These are phyloP conservation scores for Cardiocondyla obscurior DNA, from an alignment of 1,140 invertebrate genomes.

Conservation along the genomic window DNA sequence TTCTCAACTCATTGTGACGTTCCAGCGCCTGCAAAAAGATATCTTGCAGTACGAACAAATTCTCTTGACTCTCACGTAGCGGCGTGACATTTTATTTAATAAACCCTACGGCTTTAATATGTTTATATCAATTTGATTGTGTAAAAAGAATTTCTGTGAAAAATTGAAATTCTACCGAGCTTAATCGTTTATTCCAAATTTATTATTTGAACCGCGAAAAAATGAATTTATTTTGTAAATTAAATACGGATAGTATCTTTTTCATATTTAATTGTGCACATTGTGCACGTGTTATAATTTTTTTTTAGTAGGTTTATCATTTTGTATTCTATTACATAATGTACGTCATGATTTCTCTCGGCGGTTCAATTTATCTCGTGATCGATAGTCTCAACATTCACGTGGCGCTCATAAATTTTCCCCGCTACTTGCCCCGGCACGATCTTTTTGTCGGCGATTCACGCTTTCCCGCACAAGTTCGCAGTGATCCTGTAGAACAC, in stretches of 20 bases:
- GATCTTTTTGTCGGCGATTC: slow-evolving; percentile 13
- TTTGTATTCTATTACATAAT: not conserved
- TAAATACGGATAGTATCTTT: too few relatives aligned
- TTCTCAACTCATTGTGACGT: not conserved
- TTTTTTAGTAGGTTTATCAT: too few relatives aligned
- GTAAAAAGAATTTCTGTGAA: not conserved
- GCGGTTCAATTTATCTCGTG: not conserved
- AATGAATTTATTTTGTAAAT: too few relatives aligned
- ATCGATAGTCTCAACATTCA: not conserved
- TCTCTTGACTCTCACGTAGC: not conserved
- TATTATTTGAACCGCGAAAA: too few relatives aligned
- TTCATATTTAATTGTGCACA: too few relatives aligned
- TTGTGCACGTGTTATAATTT: too few relatives aligned
- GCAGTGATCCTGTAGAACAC: slow-evolving; percentile 22
- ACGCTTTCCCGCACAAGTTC: slow-evolving; percentile 6
- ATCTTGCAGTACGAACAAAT: slow-evolving; percentile 2
- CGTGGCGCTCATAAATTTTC: not conserved
- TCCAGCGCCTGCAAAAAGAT: slow-evolving; percentile 26
- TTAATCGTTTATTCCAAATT: slow-evolving; percentile 9
- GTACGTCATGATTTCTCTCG: not conserved
- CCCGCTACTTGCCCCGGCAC: not conserved
- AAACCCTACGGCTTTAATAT: not conserved
- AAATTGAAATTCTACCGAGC: not conserved
- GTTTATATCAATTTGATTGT: not conserved
- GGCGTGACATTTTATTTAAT: slow-evolving; percentile 8